A percentile compares a stretch with the other conserved stretches of the same genome.
phyloP scores from a whole-genome alignment of 2,797 vertebrate genomes.

The Ataeniobius toweri region DNA sequence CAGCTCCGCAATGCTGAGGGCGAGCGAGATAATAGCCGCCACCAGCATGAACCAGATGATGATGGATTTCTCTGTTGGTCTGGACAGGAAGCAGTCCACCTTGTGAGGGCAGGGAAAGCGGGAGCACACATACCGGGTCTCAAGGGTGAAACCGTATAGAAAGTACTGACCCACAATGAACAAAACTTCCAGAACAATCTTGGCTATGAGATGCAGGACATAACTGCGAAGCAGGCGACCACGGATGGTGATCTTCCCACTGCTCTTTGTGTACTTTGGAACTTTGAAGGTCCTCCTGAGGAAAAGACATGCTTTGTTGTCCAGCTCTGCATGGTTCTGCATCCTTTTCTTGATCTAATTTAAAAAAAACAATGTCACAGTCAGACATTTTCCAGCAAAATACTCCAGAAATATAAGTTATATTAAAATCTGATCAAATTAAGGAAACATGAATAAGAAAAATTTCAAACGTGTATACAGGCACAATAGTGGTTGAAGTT shows the following conservation, averaged over 20 bases:
- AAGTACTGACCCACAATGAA: slow-evolving; percentile 93
- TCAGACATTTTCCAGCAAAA: background rate
- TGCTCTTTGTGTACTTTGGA: slow-evolving; percentile 81
- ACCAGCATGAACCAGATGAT: slow-evolving; percentile 98
- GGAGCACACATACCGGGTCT: slow-evolving; percentile 82
- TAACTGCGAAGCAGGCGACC: slow-evolving; percentile 91
- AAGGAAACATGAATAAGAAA: too few relatives aligned
- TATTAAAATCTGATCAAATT: background rate
- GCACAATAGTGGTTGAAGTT: too few relatives aligned
- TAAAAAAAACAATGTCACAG: slow-evolving; percentile 8
- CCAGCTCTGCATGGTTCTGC: slow-evolving; percentile 76
- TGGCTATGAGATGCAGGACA: slow-evolving; percentile 86
- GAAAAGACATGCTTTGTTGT: slow-evolving; percentile 72
- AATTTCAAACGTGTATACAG: too few relatives aligned
- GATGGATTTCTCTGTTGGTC: slow-evolving; percentile 93
- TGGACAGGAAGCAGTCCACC: slow-evolving; percentile 95
- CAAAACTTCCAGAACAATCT: slow-evolving; percentile 86
- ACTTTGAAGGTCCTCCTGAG: slow-evolving; percentile 85
- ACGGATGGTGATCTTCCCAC: slow-evolving; percentile 85
- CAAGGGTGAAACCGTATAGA: slow-evolving; percentile 90
- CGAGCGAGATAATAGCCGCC: slow-evolving; percentile 86
- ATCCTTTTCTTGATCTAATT: slow-evolving; percentile 80
- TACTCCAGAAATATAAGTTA: background rate
- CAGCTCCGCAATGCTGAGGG: slow-evolving; percentile 86
- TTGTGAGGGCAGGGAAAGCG: slow-evolving; percentile 87